Conservation (phyloP, 2,113 vertebrate species). For the Okapia johnstoni region DNA sequence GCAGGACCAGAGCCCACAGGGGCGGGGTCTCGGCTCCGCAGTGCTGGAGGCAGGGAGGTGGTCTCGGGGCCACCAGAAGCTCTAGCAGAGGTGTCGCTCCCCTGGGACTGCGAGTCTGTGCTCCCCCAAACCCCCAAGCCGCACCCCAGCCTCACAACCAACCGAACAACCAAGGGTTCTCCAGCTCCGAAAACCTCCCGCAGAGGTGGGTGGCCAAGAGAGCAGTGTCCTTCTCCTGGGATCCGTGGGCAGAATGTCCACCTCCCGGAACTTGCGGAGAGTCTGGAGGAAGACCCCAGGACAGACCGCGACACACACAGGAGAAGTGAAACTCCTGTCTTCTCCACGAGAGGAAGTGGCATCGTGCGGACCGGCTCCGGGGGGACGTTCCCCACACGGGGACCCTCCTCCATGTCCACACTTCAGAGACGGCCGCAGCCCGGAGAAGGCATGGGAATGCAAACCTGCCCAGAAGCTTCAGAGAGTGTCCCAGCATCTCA, state of each 20-base stretch:
- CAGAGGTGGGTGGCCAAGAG: background rate
- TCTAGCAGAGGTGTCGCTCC: background rate
- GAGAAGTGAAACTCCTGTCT: background rate
- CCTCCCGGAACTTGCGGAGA: fast-evolving
- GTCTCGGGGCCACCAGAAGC: background rate
- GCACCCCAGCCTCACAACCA: background rate
- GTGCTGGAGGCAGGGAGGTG: background rate
- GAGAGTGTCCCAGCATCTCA: background rate
- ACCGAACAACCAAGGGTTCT: background rate
- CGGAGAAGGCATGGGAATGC: background rate
- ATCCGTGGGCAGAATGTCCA: background rate
- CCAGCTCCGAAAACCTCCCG: background rate
- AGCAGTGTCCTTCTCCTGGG: background rate
- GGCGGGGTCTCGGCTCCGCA: background rate
- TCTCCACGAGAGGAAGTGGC: background rate
- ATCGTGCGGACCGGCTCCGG: background rate
- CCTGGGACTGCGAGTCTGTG: fast-evolving
- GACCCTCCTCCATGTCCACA: background rate
- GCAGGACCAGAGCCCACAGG: background rate
- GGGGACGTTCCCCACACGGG: background rate
- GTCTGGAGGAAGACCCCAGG: background rate
- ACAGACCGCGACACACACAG: fast-evolving
- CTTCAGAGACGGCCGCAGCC: background rate
- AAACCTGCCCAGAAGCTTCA: background rate
- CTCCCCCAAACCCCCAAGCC: background rate